These are phyloP conservation scores for Eulemur rubriventer DNA, from an alignment of 2,797 vertebrate genomes.

Conservation along the genomic window DNA sequence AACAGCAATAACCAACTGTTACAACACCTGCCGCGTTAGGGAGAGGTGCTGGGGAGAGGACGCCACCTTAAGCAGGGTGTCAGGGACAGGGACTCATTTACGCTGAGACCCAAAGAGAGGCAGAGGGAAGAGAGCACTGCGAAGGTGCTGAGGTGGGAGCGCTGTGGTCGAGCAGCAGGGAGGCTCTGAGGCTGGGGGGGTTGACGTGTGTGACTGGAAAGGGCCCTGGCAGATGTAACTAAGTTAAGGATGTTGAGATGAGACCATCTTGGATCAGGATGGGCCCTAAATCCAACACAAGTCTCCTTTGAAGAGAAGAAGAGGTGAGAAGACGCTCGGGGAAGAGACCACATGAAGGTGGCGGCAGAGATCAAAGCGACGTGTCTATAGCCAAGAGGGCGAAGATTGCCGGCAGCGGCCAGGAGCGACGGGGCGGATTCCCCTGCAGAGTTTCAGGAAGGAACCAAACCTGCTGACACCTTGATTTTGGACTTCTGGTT, in stretches of 20 bases:
- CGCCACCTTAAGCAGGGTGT: not conserved
- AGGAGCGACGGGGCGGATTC: fast-evolving
- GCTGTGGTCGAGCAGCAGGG: fast-evolving
- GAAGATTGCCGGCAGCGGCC: not conserved
- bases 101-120: not conserved
- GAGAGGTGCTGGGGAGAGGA: not conserved
- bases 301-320: not conserved
- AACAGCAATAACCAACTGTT: not conserved
- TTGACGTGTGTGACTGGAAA: not conserved
- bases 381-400: not conserved
- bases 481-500: not conserved
- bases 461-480: not conserved
- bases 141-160: not conserved
- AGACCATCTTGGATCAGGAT: not conserved
- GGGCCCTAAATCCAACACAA: not conserved
- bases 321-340: fast-evolving
- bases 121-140: fast-evolving
- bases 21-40: fast-evolving
- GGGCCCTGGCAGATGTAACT: not conserved
- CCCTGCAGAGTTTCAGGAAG: not conserved
- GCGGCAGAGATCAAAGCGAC: fast-evolving
- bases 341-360: fast-evolving
- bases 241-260: not conserved
- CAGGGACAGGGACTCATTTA: not conserved
- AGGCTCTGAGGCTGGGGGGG: not conserved